Evolutionary conservation across 2,888 invertebrate genomes (phyloP), one percentile per base, ranked within the genome.

Genomic region (Polyommatus iphigenia): DNA sequence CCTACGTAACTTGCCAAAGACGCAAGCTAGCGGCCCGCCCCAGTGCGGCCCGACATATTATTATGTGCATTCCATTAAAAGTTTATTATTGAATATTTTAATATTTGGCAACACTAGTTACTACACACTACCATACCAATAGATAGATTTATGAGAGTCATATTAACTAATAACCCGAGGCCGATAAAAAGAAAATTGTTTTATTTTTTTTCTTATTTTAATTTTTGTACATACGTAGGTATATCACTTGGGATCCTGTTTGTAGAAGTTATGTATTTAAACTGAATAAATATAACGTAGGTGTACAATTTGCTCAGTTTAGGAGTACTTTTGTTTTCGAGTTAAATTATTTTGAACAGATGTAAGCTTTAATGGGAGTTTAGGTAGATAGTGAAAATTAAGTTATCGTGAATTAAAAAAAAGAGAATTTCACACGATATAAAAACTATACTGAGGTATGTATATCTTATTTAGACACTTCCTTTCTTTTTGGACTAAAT

Each of bases 261-360:
- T 36, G 36, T 36, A 36, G 36, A 36, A 62, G 2, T 15, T 29
- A 59, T 59, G 59, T 67, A 67, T 29, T 67, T 5, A 67, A 67
- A 29, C 13, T 29, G 3, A 67, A 29, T 67, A 15, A 29, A 67
- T 67, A 67, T 29, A 29, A 29, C 1, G 29, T 67, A 67, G 18
- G 67, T 67, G 18, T 67, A 67, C 67, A 67, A 5, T 6, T 29
- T 29, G 6, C 67, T 67, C 67, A 67, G 67, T 67, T 67, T 67
- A 67, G 67, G 67, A 67, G 20, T 8, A 59, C n/a, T 20, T 59
- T 20, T 54, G 54, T 54, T 54, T 54, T 18, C 2, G 54, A 54
- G 54, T 46, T 46, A 36, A 36, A 36, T 7, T 7, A 36, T 50
- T 2, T 50, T 50, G 50, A 50, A 50, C 1, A 2, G 13, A 50